Evolutionary conservation across 1,140 invertebrate genomes (phyloP), one percentile per base, ranked within the genome.

Genomic region (Neuroterus valhalla): DNA sequence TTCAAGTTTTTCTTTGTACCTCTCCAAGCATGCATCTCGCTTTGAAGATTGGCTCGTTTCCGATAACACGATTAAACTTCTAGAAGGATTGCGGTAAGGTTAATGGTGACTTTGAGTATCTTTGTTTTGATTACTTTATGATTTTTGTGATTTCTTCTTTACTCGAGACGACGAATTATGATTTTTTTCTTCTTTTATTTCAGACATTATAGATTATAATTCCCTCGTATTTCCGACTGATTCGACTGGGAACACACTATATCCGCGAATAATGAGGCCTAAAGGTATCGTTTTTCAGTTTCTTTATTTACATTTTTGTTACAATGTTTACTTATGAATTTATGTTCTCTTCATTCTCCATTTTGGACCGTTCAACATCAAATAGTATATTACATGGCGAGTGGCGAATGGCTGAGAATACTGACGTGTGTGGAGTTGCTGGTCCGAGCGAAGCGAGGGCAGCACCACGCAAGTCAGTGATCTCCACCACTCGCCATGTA

Each of bases 131-230:
- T 62, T 62, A 38, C 26, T 26, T 31, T 62, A 38, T 62, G 4
- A 21, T 52, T 62, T 55, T 10, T 14, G 14, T 26, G 23, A 23
- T 31, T 14, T 62, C 31, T 62, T 55, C 14, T 23, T 55, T 23
- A 12, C 21, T 31, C 31, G 52, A 79, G 15, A 67, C 50, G 70
- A 26, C 45, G 62, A 69, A 23, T 79, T 77, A 77, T 62, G 1
- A 62, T 44, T 90, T 81, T 73, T 88, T 79, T 82, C 89, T 87
- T 88, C 89, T 91, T 90, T 91, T 83, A 87, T 94, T 94, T 89
- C 93, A 95, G 94, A 94, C 91, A 92, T 93, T 87, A 92, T 93
- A 92, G 93, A 95, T 91, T 94, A 94, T 93, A 94, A 92, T 91
- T 92, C 94, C 90, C 91, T 94, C 90, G 91, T 94, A 88, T 95